Evolutionary conservation across 2,113 vertebrate species (phyloP).

Genomic region (Xiphophorus hellerii): DNA sequence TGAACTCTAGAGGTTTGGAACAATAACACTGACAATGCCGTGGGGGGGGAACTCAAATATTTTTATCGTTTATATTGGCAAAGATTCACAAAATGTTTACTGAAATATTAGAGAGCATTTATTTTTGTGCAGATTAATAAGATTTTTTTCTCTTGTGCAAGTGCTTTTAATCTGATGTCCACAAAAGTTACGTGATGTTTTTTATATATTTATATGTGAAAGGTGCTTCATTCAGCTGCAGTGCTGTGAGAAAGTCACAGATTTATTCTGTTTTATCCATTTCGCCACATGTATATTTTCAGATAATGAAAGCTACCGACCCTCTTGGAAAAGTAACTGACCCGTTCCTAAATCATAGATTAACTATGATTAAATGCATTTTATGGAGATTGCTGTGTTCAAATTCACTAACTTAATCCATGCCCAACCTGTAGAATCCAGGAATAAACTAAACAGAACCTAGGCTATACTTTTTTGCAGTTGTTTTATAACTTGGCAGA

Average conservation of each 20-base stretch:
- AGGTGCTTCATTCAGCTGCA: conserved; percentile 33
- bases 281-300: background rate
- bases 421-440: background rate
- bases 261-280: background rate
- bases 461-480: background rate
- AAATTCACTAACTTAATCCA: background rate
- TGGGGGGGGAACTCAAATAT: too few relatives aligned
- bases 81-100: conserved; percentile 20
- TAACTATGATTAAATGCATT: background rate
- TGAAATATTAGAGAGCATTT: conserved; percentile 27
- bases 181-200: conserved; percentile 36
- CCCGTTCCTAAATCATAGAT: background rate
- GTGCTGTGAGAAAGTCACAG: conserved; percentile 3
- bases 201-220: conserved; percentile 51
- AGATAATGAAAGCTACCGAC: background rate
- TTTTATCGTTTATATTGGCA: conserved; percentile 37
- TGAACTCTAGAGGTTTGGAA: conserved; percentile 50
- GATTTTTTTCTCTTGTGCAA: conserved; percentile 43
- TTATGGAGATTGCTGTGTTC: background rate
- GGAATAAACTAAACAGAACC: background rate
- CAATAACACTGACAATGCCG: conserved; percentile 24
- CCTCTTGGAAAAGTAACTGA: background rate
- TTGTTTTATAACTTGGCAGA: background rate
- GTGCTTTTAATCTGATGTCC: conserved; percentile 34
- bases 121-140: conserved; percentile 43